A percentile compares a stretch with the other conserved stretches of the same genome.
Evolutionary conservation across 2,797 vertebrate genomes (phyloP).

Genomic region (Coregonus sp.): DNA sequence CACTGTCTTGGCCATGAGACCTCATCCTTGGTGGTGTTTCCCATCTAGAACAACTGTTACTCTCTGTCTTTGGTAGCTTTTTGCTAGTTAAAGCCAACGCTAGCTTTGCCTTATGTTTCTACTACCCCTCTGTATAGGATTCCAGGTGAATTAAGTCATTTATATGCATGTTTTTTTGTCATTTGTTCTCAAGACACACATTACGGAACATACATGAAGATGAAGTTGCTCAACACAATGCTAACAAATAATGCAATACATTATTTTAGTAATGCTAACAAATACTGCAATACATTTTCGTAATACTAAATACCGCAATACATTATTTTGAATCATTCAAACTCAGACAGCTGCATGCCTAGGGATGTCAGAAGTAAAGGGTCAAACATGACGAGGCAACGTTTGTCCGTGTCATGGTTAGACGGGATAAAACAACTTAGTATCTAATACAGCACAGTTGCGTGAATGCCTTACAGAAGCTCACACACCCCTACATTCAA

Average conservation of each 20-base stretch:
- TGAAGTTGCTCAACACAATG: constrained; percentile 27
- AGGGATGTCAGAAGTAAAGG: constrained; percentile 2
- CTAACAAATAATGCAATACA: constrained; percentile 21
- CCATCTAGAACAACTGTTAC: not conserved
- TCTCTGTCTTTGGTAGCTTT: not conserved
- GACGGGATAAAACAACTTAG: not conserved
- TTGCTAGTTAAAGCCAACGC: not conserved
- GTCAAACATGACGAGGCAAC: not conserved
- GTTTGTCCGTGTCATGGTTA: not conserved
- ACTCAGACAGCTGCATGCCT: constrained; percentile 16
- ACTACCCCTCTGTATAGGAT: not conserved
- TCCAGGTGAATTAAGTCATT: constrained; percentile 1
- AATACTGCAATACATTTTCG: constrained; percentile 24
- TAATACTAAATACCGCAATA: not conserved
- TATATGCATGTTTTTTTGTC: constrained; percentile 11
- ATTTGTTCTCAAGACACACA: constrained; percentile 30
- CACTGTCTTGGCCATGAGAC: not conserved
- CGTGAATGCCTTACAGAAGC: not conserved
- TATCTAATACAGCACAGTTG: constrained; percentile 7
- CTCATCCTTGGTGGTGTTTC: not conserved
- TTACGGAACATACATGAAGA: constrained; percentile 49
- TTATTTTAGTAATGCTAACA: constrained; percentile 20
- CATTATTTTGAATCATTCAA: constrained; percentile 34
- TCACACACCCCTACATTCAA: constrained; percentile 1
- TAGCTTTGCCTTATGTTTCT: constrained; percentile 6